These are phyloP conservation scores for Diplodus sargus DNA, from an alignment of 2,797 vertebrate species.

Conservation along the genomic window DNA sequence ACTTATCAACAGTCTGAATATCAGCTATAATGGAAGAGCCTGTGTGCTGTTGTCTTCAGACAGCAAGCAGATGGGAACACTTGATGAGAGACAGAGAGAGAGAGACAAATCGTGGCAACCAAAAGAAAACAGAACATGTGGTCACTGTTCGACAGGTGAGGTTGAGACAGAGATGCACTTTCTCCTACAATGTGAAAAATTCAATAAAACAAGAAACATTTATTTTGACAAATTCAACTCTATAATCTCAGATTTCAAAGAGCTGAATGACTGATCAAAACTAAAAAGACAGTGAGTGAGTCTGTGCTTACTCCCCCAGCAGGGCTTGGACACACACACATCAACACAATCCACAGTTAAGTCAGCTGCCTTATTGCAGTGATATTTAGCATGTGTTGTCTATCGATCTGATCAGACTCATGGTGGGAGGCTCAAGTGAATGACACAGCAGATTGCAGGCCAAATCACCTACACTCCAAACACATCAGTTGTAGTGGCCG, in stretches of 20 bases:
- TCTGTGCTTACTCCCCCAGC: constrained; percentile 11
- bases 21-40: neutral
- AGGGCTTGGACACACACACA: neutral
- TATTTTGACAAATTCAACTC: too few species aligned
- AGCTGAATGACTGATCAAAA: too few species aligned
- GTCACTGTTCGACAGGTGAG: too few species aligned
- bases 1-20: too few species aligned
- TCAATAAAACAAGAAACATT: too few species aligned
- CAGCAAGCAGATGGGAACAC: neutral
- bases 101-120: too few species aligned
- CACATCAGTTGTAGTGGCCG: neutral
- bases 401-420: constrained; percentile 7
- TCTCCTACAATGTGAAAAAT: too few species aligned
- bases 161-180: too few species aligned
- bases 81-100: neutral
- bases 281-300: neutral
- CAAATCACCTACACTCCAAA: neutral
- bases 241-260: too few species aligned
- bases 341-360: neutral
- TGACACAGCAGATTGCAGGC: constrained; percentile 15
- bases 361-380: neutral
- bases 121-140: too few species aligned
- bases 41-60: neutral
- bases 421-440: constrained; percentile 12
- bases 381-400: constrained; percentile 19